A percentile compares a stretch with the other conserved stretches of the same genome.
These are phyloP conservation scores for Callorhinus ursinus DNA, from an alignment of 2,113 vertebrate species.

Conservation along the genomic window DNA sequence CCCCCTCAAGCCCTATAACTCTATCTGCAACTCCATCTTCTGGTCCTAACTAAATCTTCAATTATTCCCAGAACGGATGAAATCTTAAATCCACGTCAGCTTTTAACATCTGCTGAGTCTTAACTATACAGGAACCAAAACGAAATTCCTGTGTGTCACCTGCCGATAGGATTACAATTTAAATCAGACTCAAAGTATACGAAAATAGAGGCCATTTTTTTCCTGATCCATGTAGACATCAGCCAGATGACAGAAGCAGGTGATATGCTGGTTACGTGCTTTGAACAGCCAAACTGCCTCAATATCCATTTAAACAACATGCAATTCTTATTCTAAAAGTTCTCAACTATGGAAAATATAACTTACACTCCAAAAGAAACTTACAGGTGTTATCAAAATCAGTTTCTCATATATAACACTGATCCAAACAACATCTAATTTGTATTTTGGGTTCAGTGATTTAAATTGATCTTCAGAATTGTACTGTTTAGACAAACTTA, in stretches of 20 bases:
- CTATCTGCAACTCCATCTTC: constrained; percentile 2
- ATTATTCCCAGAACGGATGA: constrained; percentile 55
- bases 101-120: constrained; percentile 67
- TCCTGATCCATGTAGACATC: background rate
- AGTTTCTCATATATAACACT: background rate
- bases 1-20: constrained; percentile 26
- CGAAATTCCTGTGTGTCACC: background rate
- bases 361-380: background rate
- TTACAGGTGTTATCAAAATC: background rate
- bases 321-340: background rate
- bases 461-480: constrained; percentile 47
- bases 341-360: background rate
- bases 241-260: background rate
- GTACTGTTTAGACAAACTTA: constrained; percentile 46
- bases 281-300: background rate
- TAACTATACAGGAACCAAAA: constrained; percentile 49
- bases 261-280: background rate
- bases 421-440: constrained; percentile 8
- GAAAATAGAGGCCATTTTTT: background rate
- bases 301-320: background rate
- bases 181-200: constrained; percentile 39
- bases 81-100: constrained; percentile 63
- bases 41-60: constrained; percentile 40
- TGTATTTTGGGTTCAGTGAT: constrained; percentile 33
- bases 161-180: constrained; percentile 51